phyloP scores from a whole-genome alignment of 2,113 vertebrate species.

The Riparia riparia region DNA sequence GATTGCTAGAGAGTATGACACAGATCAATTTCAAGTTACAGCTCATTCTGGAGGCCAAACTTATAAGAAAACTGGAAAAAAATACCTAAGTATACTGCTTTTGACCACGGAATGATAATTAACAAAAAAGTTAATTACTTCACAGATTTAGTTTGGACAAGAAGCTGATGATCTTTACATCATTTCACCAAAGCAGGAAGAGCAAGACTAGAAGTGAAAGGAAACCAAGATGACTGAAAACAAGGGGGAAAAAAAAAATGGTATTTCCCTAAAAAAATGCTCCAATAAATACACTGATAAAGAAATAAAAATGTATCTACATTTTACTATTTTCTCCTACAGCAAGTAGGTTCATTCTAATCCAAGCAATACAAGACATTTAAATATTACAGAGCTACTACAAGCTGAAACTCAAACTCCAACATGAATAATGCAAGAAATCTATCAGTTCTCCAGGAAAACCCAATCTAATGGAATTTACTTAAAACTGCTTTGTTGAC shows the following conservation, averaged over 20 bases:
- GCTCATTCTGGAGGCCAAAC: background rate
- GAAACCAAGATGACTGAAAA: background rate
- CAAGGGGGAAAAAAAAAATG: background rate
- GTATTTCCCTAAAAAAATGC: background rate
- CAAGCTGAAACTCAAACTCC: background rate
- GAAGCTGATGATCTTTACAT: background rate
- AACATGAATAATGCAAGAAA: background rate
- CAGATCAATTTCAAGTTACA: background rate
- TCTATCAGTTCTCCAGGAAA: background rate
- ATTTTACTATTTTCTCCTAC: background rate
- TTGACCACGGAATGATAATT: background rate
- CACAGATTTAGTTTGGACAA: background rate
- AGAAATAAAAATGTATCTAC: background rate
- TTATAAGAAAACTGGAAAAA: background rate
- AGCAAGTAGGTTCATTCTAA: background rate
- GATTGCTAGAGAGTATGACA: background rate
- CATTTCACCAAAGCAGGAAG: background rate
- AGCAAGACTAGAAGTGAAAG: background rate
- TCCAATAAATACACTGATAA: background rate
- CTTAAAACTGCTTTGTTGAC: background rate
- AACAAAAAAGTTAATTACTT: background rate
- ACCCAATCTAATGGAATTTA: background rate
- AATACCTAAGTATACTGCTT: background rate
- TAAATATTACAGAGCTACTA: background rate
- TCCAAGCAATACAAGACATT: background rate